phyloP scores from a whole-genome alignment of 2,888 invertebrate species.

The Pachymerium ferrugineum region DNA sequence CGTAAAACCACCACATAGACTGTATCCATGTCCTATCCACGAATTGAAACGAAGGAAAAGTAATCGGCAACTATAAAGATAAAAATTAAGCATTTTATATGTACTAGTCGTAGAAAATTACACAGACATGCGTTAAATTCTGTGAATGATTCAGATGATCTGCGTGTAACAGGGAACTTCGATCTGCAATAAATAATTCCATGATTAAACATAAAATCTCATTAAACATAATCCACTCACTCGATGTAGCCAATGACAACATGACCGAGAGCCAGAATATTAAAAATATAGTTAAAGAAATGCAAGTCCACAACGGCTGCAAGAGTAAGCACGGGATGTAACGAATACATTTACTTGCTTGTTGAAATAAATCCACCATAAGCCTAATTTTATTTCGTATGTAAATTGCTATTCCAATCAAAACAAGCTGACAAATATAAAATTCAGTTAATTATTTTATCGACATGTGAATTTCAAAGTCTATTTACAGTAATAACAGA shows the following conservation, averaged over 20 bases:
- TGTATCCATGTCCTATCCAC: constrained; percentile 61
- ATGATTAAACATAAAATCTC: background rate
- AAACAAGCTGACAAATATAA: background rate
- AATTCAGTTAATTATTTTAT: background rate
- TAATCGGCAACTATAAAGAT: background rate
- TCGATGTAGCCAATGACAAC: constrained; percentile 77
- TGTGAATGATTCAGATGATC: background rate
- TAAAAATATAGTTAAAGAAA: constrained; percentile 70
- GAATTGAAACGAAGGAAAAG: constrained; percentile 32
- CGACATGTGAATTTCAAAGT: background rate
- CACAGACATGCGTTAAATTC: too few relatives aligned
- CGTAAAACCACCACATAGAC: constrained; percentile 91
- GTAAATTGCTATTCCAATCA: background rate
- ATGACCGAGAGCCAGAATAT: constrained; percentile 81
- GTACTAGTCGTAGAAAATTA: too few relatives aligned
- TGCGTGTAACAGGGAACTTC: constrained; percentile 32
- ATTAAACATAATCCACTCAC: constrained; percentile 52
- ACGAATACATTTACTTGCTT: constrained; percentile 80
- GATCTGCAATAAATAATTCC: background rate
- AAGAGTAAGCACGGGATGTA: constrained; percentile 77
- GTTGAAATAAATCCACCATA: constrained; percentile 76
- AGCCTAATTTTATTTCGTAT: constrained; percentile 75
- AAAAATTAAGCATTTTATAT: too few relatives aligned
- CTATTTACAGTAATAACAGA: constrained; percentile 75
- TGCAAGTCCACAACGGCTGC: constrained; percentile 65